A percentile compares a stretch with the other conserved stretches of the same genome.
These are phyloP conservation scores for Uromys caudimaculatus DNA, from an alignment of 2,797 vertebrate species.

Conservation along the genomic window DNA sequence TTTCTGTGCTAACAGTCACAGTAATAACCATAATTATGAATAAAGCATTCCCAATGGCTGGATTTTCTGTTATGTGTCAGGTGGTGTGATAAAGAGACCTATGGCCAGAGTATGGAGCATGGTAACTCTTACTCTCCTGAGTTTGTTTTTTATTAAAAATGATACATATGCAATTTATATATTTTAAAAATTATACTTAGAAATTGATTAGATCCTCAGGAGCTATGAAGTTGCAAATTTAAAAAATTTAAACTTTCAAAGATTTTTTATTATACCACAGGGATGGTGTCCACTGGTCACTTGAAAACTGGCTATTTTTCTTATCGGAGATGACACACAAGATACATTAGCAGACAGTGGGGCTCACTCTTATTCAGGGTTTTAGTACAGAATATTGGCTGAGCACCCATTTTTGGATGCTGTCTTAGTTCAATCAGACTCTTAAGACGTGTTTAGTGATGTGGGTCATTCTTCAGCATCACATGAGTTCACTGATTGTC, in stretches of 20 bases:
- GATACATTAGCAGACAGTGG: neutral
- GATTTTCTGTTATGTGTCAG: neutral
- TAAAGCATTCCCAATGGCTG: neutral
- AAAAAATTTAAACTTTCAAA: constrained; percentile 36
- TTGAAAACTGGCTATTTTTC: neutral
- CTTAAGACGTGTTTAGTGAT: neutral
- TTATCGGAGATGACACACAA: neutral
- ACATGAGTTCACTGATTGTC: neutral
- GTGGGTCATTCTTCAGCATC: neutral
- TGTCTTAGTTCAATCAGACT: neutral
- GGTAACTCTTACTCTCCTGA: neutral
- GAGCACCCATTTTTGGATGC: neutral
- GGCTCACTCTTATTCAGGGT: neutral
- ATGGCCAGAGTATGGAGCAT: neutral
- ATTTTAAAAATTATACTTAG: neutral
- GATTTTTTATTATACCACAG: neutral
- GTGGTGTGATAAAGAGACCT: neutral
- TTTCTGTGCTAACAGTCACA: neutral
- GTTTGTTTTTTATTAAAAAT: neutral
- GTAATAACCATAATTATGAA: neutral
- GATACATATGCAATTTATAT: neutral
- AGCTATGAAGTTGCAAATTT: neutral
- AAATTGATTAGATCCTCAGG: neutral
- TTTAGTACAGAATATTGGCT: neutral
- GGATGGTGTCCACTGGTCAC: neutral